phyloP scores from a whole-genome alignment of 2,797 vertebrate species.

The Acipenser transmontanus region DNA sequence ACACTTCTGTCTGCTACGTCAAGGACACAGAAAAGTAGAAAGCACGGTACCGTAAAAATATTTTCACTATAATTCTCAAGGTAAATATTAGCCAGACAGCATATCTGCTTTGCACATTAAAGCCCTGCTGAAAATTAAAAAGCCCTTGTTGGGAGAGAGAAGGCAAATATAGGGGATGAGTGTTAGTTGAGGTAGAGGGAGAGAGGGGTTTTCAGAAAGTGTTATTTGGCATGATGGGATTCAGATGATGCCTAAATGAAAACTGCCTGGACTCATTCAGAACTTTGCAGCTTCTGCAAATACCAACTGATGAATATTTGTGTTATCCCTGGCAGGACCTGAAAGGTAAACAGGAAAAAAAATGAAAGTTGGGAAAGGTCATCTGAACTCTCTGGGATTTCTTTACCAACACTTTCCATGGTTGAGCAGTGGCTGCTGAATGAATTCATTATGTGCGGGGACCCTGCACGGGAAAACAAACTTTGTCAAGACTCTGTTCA shows the following conservation, averaged over 20 bases:
- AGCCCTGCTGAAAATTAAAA: slow-evolving; percentile 52
- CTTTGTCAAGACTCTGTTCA: slow-evolving; percentile 77
- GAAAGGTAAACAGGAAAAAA: slow-evolving; percentile 65
- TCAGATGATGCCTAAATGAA: slow-evolving; percentile 60
- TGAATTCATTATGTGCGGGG: slow-evolving; percentile 84
- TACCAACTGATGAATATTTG: slow-evolving; percentile 91
- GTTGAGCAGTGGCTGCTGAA: slow-evolving; percentile 80
- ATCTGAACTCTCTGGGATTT: slow-evolving; percentile 86
- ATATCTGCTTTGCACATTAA: slow-evolving; percentile 69
- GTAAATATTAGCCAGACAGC: slow-evolving; percentile 64
- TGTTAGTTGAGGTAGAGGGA: slow-evolving; percentile 51
- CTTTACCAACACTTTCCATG: slow-evolving; percentile 92
- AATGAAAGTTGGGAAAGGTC: slow-evolving; percentile 82
- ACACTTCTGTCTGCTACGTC: slow-evolving; percentile 55
- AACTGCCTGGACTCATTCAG: slow-evolving; percentile 78
- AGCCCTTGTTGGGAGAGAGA: slow-evolving; percentile 22
- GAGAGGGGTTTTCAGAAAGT: slow-evolving; percentile 39
- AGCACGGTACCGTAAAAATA: slow-evolving; percentile 46
- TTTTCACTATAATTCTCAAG: slow-evolving; percentile 53
- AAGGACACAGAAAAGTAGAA: slow-evolving; percentile 52
- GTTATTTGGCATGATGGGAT: slow-evolving; percentile 49
- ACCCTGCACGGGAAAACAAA: slow-evolving; percentile 71
- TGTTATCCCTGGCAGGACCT: slow-evolving; percentile 79
- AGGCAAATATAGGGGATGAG: slow-evolving; percentile 20
- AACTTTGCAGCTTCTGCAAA: slow-evolving; percentile 74